Percentiles rank a stretch among this genome's conserved stretches.
Conservation (phyloP, 2,888 invertebrate species). For the Thumatha senex region DNA sequence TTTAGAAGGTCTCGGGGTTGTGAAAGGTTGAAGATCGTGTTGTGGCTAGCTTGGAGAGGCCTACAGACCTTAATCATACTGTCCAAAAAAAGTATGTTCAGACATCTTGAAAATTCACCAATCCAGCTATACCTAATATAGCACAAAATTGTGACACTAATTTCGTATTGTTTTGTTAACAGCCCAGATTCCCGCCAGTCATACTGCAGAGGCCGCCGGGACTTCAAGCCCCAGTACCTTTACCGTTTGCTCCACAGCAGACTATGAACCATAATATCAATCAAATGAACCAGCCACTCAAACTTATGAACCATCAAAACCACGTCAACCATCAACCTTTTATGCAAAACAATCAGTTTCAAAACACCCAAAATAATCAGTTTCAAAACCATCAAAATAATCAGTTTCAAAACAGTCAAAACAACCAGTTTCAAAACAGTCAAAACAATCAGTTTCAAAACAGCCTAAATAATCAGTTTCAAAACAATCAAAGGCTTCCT, state of each 20-base stretch:
- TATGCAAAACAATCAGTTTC: conserved; percentile 39
- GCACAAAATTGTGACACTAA: too few relatives aligned
- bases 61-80: too few relatives aligned
- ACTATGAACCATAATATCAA: conserved; percentile 52
- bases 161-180: conserved; percentile 23
- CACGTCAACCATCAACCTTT: conserved; percentile 44
- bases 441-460: conserved; percentile 12
- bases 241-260: conserved; percentile 71
- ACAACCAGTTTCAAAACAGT: conserved; percentile 17
- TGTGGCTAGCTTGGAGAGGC: too few relatives aligned
- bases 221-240: conserved; percentile 67
- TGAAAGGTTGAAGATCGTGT: too few relatives aligned
- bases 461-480: conserved; percentile 10
- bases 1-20: too few relatives aligned
- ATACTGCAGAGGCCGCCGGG: conserved; percentile 75
- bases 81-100: too few relatives aligned
- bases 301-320: conserved; percentile 48
- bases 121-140: too few relatives aligned
- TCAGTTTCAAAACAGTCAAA: conserved; percentile 10
- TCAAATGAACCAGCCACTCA: conserved; percentile 59
- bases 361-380: conserved; percentile 21
- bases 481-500: conserved; percentile 34
- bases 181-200: conserved; percentile 76
- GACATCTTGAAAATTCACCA: too few relatives aligned
- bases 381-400: conserved; percentile 9